These are phyloP conservation scores for Mandrillus leucophaeus DNA, from an alignment of 2,113 vertebrate species.

Conservation along the genomic window DNA sequence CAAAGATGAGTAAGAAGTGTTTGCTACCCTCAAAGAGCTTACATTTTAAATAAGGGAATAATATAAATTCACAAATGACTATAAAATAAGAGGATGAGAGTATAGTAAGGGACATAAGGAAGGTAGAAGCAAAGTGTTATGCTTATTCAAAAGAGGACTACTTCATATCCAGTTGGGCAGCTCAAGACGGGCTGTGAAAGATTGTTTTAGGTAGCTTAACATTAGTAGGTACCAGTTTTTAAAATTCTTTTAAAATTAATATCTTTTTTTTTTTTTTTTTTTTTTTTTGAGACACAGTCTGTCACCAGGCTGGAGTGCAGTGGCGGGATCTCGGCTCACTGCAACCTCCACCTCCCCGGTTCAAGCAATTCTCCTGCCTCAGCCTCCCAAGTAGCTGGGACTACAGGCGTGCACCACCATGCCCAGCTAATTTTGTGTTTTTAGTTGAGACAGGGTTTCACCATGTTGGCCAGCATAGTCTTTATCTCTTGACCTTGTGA, in stretches of 20 bases:
- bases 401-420: too few relatives aligned
- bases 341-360: too few relatives aligned
- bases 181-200: not conserved
- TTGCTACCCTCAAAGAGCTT: not conserved
- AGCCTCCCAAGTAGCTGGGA: too few relatives aligned
- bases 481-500: too few relatives aligned
- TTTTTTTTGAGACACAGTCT: too few relatives aligned
- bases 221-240: not conserved
- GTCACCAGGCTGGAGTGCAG: too few relatives aligned
- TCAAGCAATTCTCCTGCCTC: too few relatives aligned
- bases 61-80: slow-evolving; percentile 10
- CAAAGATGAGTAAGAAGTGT: slow-evolving; percentile 12
- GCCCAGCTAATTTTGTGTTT: too few relatives aligned
- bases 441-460: too few relatives aligned
- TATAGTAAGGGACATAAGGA: not conserved
- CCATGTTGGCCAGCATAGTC: too few relatives aligned
- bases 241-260: not conserved
- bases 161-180: not conserved
- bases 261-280: not conserved
- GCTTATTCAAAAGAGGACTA: not conserved
- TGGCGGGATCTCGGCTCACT: too few relatives aligned
- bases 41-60: slow-evolving; percentile 28
- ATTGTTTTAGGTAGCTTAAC: not conserved
- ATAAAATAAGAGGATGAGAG: slow-evolving; percentile 18
- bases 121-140: slow-evolving; percentile 18